Base-by-base conservation (phyloP, 2,888 invertebrate species). In the Brenthis ino region DNA sequence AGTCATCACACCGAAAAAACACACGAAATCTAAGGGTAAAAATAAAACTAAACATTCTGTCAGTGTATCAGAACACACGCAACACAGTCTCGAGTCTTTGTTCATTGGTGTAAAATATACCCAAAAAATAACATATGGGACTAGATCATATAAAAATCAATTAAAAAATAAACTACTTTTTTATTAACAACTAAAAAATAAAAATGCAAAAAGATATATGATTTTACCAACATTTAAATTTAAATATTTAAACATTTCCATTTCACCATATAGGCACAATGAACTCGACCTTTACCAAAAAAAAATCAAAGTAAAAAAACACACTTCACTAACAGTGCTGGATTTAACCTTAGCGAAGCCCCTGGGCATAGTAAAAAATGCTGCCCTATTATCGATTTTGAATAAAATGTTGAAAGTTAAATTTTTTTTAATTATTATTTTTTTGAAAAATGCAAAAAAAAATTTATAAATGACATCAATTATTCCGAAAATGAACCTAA, bases 1-100 rank as follows among this genome's bases (percentile, higher is more conserved):
- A 68, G 50, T 61, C 55, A 50, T 65, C 43, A 60, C 57, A 53
- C 74, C 72, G 55, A 54, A 11, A 43, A 43, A 64, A 61, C 64
- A 66, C 54, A 68, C 50, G 33, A 60, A 54, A 53, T 47, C 28
- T n/a, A 50, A 43, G 60, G 55, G 6, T 12, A 43, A 60, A 48
- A 57, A 71, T 24, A 3, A 54, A 72, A 70, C 57, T 64, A 13
- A 72, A 54, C 71, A 78, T 72, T 76, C 71, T 68, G 74, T 78
- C 77, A 76, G 75, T 79, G 82, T 87, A 85, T 85, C 82, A 82
- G 51, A 77, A 86, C 37, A 86, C 86, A 86, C 85, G 87, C 85
- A 89, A 88, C 85, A 88, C 88, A 88, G 85, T 86, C 85, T 86
- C 81, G 68, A 82, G 78, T 74, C 69, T 71, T 71, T 74, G 80